These are phyloP conservation scores for Telenomus remus DNA, from an alignment of 1,140 invertebrate species.

Conservation along the genomic window DNA sequence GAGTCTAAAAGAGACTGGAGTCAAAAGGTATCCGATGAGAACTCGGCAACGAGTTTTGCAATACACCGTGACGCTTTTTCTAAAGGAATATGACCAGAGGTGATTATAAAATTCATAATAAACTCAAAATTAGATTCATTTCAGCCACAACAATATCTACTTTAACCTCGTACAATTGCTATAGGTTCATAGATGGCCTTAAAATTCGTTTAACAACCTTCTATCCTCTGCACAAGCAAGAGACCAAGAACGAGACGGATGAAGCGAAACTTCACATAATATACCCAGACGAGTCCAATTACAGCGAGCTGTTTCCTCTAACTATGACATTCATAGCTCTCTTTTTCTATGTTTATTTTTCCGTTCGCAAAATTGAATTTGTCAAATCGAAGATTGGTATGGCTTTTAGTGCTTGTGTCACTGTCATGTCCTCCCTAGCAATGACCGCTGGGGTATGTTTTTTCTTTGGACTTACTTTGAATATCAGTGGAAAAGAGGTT, in stretches of 20 bases:
- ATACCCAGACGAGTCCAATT: slow-evolving; percentile 91
- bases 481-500: slow-evolving; percentile 86
- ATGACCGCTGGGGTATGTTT: slow-evolving; percentile 97
- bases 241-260: slow-evolving; percentile 58
- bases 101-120: no score
- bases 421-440: slow-evolving; percentile 90
- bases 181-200: slow-evolving; percentile 86
- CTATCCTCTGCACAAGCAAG: slow-evolving; percentile 83
- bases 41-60: slow-evolving; percentile 89
- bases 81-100: slow-evolving; percentile 86
- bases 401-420: slow-evolving; percentile 91
- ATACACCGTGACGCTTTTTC: slow-evolving; percentile 92
- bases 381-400: slow-evolving; percentile 94
- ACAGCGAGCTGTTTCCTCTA: slow-evolving; percentile 90
- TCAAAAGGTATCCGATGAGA: slow-evolving; percentile 89
- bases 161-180: no score
- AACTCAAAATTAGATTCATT: no score
- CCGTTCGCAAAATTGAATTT: slow-evolving; percentile 94
- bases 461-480: slow-evolving; percentile 89
- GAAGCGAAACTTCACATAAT: slow-evolving; percentile 84
- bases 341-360: slow-evolving; percentile 96
- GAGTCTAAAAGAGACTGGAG: slow-evolving; percentile 90
- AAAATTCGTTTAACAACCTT: slow-evolving; percentile 80
- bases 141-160: no score
- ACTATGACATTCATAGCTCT: slow-evolving; percentile 88